Evolutionary conservation across 2,888 invertebrate species (phyloP), one percentile per base, ranked within the genome.

Genomic region (Aphrophora alni): DNA sequence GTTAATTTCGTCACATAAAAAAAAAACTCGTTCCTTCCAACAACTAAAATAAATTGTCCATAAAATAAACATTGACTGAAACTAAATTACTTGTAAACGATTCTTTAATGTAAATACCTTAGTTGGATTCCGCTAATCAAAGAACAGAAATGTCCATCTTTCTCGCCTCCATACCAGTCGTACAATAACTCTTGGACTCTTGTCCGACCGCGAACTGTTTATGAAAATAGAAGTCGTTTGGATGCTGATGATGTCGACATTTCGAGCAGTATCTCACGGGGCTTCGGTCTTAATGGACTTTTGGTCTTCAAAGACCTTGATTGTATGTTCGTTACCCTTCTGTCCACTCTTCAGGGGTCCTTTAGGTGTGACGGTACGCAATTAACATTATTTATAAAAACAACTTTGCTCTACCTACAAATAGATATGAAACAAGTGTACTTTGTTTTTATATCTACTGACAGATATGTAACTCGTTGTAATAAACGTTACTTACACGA

Each of bases 41-140:
- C 59, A 59, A 59, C 21, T 59, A 59, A 59, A 59, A 59, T 59
- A 59, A 59, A 59, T 59, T 59, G 21, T 7, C 59, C n/a, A 59
- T 59, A 59, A 59, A 59, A 59, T 59, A 59, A 59, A 59, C 59
- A 59, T 59, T 59, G 59, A 59, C 59, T 21, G n/a, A 59, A 59
- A 21, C 21, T 59, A 59, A 59, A 59, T 59, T 59, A 59, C 59
- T 59, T 59, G 59, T 59, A 59, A 79, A 79, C 78, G 59, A 69
- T 68, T 28, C 21, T 79, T 79, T 79, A 79, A 79, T 79, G 78
- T 79, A 79, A 79, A 79, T 79, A 59, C 78, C 74, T 79, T 75
- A 51, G 75, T 75, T 25, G 75, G 75, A 75, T 75, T 75, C 75
- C 75, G 75, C 75, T 28, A 75, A 59, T 59, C 59, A 59, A 59